Base-by-base conservation (phyloP, 2,113 vertebrate species). In the Opisthocomus hoazin region DNA sequence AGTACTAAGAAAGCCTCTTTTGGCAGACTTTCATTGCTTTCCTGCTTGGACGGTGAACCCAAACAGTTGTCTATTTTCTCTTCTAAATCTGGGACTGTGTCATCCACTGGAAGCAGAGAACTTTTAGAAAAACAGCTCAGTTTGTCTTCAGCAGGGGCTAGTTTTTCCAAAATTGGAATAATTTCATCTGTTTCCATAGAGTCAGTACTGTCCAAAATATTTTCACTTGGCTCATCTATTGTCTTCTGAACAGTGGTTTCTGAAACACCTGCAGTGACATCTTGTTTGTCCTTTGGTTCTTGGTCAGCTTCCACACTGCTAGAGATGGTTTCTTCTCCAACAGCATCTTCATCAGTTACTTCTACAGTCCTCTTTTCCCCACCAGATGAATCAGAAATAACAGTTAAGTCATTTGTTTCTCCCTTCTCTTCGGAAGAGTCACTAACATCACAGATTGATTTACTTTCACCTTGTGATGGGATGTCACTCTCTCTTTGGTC, bases 1-100 rank as follows among this genome's bases (percentile, higher is more conserved):
- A 98, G 96, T 13, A 98, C 98, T 78, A 99, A 96, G 95, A 98
- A 99, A 54, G 98, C 98, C 95, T 98, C 98, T 94, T 98, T 98
- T 37, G 98, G 98, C 63, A 98, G 97, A 94, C 92, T 98, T 97
- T 98, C 98, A 91, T 57, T 98, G 88, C 96, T 98, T 92, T 98
- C 98, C 85, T 98, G 98, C 96, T 98, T 98, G 39, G 96, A 98
- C 79, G 98, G 98, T 53, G 98, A 98, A 90, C 97, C 96, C 90
- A 98, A 95, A 91, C 94, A 97, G 56, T 30, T 87, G 76, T 98
- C 98, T 68, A 96, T 97, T 86, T 98, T 98, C 64, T 98, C 98
- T 89, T 98, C 98, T 84, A 98, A 93, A 94, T 98, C 97, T 64
- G 96, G 71, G 64, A 84, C 96, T 77, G 95, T 63, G 61, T 97